phyloP scores from a whole-genome alignment of 2,797 vertebrate species.

The Epinephelus coioides region DNA sequence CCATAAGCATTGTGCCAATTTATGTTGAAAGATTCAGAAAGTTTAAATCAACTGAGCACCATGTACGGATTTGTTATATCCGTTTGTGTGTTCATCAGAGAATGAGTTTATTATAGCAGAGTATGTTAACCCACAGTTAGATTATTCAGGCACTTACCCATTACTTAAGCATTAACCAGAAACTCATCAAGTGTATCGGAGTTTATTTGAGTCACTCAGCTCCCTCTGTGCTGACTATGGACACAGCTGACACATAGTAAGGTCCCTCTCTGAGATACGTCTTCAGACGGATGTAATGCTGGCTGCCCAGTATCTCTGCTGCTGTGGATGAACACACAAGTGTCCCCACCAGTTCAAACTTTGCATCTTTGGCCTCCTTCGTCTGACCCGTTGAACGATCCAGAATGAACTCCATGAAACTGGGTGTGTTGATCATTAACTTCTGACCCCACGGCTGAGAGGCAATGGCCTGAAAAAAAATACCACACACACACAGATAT shows the following conservation, averaged over 20 bases:
- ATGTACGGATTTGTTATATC: background rate
- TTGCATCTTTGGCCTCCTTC: conserved; percentile 95
- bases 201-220: conserved; percentile 86
- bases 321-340: conserved; percentile 90
- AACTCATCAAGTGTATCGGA: conserved; percentile 8
- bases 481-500: conserved; percentile 12
- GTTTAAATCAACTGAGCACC: background rate
- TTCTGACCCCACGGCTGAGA: conserved; percentile 95
- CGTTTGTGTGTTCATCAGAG: background rate
- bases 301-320: conserved; percentile 90
- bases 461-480: conserved; percentile 89
- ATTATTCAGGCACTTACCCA: conserved; percentile 28
- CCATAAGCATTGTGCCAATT: background rate
- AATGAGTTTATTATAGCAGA: background rate
- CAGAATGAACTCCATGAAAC: conserved; percentile 95
- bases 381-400: conserved; percentile 92
- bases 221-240: conserved; percentile 91
- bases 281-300: conserved; percentile 91
- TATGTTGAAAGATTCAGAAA: background rate
- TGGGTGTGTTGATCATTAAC: conserved; percentile 92
- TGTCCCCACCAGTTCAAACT: conserved; percentile 94
- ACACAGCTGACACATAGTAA: conserved; percentile 91
- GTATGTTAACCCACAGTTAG: conserved; percentile 13
- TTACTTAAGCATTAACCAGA: conserved; percentile 42
- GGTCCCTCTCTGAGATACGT: conserved; percentile 93